Percentiles rank a stretch among this genome's conserved stretches.
Evolutionary conservation across 2,113 vertebrate species (phyloP).

Genomic region (Corythaixoides concolor): DNA sequence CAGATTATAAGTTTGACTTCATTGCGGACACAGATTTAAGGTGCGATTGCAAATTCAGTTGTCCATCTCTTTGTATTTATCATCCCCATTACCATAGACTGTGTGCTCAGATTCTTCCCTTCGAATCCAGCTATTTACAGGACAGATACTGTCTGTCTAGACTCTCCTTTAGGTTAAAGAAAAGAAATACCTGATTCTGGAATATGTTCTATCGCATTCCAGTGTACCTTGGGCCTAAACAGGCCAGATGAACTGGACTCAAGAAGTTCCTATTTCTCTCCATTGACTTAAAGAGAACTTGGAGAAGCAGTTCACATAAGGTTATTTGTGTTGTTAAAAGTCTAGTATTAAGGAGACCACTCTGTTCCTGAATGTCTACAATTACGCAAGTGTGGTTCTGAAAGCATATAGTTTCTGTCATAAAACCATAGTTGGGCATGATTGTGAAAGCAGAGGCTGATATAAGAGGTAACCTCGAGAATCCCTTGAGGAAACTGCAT

Average conservation of each 20-base stretch:
- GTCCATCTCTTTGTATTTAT: not conserved
- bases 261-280: not conserved
- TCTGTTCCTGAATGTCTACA: not conserved
- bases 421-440: not conserved
- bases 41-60: not conserved
- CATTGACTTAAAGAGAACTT: not conserved
- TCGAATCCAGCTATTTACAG: not conserved
- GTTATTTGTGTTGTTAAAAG: not conserved
- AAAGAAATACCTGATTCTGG: not conserved
- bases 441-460: not conserved
- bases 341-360: not conserved
- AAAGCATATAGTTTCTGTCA: not conserved
- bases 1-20: not conserved
- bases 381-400: not conserved
- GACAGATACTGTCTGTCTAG: not conserved
- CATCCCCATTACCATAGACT: not conserved
- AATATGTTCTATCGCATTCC: not conserved
- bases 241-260: not conserved
- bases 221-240: not conserved
- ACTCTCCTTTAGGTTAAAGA: not conserved
- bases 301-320: not conserved
- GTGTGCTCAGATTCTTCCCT: not conserved
- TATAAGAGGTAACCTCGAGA: not conserved
- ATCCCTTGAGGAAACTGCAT: not conserved
- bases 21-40: not conserved